Conservation (phyloP, 1,140 invertebrate genomes). For the Cherax quadricarinatus region DNA sequence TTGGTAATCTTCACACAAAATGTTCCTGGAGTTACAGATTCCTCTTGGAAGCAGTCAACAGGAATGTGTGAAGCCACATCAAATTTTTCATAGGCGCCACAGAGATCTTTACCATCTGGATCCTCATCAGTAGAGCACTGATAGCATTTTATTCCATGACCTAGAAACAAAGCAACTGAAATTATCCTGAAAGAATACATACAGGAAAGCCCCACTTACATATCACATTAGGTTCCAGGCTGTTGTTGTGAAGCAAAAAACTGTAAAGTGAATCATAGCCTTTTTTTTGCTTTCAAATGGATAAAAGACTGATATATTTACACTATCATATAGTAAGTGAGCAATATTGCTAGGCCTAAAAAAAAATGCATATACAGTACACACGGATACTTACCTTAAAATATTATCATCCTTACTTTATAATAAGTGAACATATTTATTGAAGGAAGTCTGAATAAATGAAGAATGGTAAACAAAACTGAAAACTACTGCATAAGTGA, state of each 20-base stretch:
- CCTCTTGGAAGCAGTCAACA: slow-evolving; percentile 92
- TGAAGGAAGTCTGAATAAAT: too few relatives aligned
- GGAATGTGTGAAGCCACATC: slow-evolving; percentile 87
- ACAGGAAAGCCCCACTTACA: too few relatives aligned
- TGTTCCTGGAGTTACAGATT: slow-evolving; percentile 92
- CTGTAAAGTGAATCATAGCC: neutral
- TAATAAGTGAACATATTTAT: too few relatives aligned
- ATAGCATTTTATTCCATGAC: slow-evolving; percentile 81
- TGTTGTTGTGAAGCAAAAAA: neutral
- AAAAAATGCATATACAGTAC: too few relatives aligned
- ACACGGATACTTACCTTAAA: too few relatives aligned
- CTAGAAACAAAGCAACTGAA: neutral
- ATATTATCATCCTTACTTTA: too few relatives aligned
- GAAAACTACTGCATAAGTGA: too few relatives aligned
- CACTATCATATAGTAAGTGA: too few relatives aligned
- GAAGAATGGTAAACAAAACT: neutral
- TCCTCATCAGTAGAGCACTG: slow-evolving; percentile 91
- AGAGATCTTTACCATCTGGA: slow-evolving; percentile 84
- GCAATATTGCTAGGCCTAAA: too few relatives aligned
- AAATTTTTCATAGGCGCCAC: slow-evolving; percentile 91
- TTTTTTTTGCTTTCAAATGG: neutral
- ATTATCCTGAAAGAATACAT: neutral
- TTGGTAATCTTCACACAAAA: slow-evolving; percentile 94
- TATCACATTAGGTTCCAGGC: too few relatives aligned
- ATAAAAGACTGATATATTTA: neutral